Conservation (phyloP, 1,140 invertebrate species). For the Pseudomyrmex sp. region DNA sequence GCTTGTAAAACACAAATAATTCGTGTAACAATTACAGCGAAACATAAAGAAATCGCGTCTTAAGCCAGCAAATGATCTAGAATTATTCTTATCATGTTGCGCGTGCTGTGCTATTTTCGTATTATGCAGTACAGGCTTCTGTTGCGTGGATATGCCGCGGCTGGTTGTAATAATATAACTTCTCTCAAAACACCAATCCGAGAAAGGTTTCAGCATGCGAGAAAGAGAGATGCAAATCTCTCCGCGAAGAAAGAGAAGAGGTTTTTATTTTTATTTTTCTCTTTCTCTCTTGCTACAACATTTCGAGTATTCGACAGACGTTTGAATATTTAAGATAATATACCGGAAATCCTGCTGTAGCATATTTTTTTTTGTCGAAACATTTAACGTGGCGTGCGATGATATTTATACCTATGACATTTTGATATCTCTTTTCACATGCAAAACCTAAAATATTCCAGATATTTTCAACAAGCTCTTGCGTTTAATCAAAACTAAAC, state of each 20-base stretch:
- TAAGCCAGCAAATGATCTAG: neutral
- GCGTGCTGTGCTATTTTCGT: slow-evolving; percentile 18
- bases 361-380: too few species aligned
- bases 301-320: neutral
- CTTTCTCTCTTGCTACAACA: neutral
- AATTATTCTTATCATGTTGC: slow-evolving; percentile 25
- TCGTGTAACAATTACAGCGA: neutral
- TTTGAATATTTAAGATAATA: slow-evolving; percentile 24
- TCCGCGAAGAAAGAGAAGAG: neutral
- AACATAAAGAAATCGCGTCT: neutral
- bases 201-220: neutral
- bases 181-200: slow-evolving; percentile 4
- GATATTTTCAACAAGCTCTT: too few species aligned
- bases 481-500: too few species aligned
- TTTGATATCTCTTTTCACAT: too few species aligned
- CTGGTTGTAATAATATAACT: slow-evolving; percentile 30
- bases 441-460: too few species aligned
- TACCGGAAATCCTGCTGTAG: too few species aligned
- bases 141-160: neutral
- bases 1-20: too few species aligned
- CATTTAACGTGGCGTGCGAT: too few species aligned
- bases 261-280: neutral
- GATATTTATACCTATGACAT: too few species aligned
- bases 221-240: neutral
- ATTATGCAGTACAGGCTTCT: slow-evolving; percentile 19